Base-by-base conservation (phyloP, 2,888 invertebrate genomes). In the Drosophila tanythrix region DNA sequence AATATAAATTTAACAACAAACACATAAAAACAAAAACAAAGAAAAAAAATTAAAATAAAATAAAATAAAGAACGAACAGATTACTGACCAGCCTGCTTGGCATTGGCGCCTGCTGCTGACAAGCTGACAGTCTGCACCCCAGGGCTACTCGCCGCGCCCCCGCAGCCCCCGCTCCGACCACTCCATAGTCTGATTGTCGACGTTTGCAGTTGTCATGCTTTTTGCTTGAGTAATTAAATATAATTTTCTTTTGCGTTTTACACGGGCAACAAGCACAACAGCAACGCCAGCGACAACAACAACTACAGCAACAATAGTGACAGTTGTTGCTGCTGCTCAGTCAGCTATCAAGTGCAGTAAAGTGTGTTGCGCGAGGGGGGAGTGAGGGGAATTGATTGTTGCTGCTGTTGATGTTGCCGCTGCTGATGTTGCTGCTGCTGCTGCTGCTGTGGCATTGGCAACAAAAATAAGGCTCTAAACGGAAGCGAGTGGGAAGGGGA, bases 141-240 rank as follows among this genome's bases (percentile, higher is more conserved):
- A 53, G 76, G 76, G 52, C 29, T 13, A 11, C 40, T 25, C 25
- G 1, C 48, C 13, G 25, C 25, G n/a, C 7, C 38, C n/a, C 35
- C 25, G 18, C 7, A 13, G 7, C 15, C 31, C 11, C 3, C 33
- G 8, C 31, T 0, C 13, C 27, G 27, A n/a, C 48, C 18, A 31
- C 8, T 15, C 29, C 36, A 38, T 4, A 7, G 58, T 61, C 66
- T 53, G 74, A 75, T 79, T 70, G 81, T 70, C 77, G 86, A 79
- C 82, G 76, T 78, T 82, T 85, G 79, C 91, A 88, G 82, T 91
- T 86, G 91, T 90, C 91, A 90, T 80, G 86, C 88, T 83, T 89
- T 46, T 90, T 91, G 90, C 90, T 91, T 91, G 88, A 91, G 92
- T 91, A 91, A 91, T 91, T 91, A 91, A 91, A 91, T 91, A 91